These are phyloP conservation scores for Zosterops hypoxanthus DNA, from an alignment of 2,113 vertebrate genomes.

Conservation along the genomic window DNA sequence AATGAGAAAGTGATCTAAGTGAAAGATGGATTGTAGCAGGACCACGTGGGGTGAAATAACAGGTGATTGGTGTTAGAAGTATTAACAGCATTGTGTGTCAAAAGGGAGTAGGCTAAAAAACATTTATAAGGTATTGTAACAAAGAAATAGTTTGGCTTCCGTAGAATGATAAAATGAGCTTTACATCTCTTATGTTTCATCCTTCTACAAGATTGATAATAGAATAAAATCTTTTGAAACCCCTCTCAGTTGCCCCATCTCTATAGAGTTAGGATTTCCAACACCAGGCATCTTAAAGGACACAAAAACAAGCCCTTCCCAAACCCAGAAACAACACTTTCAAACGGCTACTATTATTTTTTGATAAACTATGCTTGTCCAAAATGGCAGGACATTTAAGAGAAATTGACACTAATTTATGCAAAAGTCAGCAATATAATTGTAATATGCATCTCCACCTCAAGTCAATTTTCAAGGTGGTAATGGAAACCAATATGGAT, in stretches of 20 bases:
- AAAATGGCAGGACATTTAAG: slow-evolving; percentile 21
- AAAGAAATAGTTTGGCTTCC: neutral
- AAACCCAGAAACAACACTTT: neutral
- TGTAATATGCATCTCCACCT: slow-evolving; percentile 54
- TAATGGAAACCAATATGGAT: slow-evolving; percentile 16
- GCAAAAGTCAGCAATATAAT: slow-evolving; percentile 26
- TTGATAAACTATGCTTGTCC: neutral
- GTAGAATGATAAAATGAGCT: neutral
- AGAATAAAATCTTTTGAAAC: neutral
- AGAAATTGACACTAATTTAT: slow-evolving; percentile 47
- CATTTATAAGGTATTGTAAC: neutral
- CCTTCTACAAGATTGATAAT: neutral
- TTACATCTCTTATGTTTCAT: neutral
- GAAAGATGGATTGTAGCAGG: neutral
- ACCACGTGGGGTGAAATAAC: neutral
- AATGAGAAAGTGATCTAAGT: no score
- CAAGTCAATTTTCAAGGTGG: slow-evolving; percentile 43
- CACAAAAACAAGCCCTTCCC: neutral
- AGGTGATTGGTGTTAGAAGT: neutral
- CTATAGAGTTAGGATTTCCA: neutral
- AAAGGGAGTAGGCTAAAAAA: neutral
- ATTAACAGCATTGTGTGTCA: neutral
- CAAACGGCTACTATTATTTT: neutral
- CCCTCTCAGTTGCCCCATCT: neutral
- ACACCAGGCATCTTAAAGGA: neutral